Percentiles rank a stretch among this genome's conserved stretches.
These are phyloP conservation scores for Sphyrna mokarran DNA, from an alignment of 2,113 vertebrate genomes.

Conservation along the genomic window DNA sequence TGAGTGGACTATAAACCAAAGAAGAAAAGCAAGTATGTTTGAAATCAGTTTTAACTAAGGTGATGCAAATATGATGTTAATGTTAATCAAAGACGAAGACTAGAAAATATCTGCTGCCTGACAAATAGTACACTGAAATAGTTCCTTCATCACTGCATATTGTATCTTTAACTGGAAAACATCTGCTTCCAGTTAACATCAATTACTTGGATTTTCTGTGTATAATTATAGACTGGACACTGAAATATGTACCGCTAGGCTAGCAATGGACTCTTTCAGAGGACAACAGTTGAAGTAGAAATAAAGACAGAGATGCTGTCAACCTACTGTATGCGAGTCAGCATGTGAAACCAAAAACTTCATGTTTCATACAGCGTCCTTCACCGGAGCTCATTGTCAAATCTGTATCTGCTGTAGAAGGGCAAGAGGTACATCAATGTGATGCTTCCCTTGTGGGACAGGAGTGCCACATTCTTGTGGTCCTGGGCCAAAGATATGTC, in stretches of 20 bases:
- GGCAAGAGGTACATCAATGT: neutral
- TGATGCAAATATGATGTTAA: neutral
- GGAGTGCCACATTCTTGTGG: neutral
- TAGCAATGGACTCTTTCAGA: neutral
- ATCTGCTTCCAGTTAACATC: slow-evolving; percentile 12
- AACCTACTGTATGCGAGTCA: neutral
- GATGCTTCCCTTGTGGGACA: neutral
- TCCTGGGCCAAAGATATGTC: neutral
- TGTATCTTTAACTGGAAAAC: neutral
- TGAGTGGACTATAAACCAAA: neutral
- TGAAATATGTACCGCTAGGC: neutral
- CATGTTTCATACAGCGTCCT: neutral
- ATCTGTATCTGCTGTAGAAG: neutral
- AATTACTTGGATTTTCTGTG: neutral
- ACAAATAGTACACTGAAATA: neutral
- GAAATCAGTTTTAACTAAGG: neutral
- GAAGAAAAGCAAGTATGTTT: neutral
- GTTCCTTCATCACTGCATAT: neutral
- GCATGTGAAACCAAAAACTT: neutral
- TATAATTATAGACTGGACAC: slow-evolving; percentile 15
- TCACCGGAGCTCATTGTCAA: neutral
- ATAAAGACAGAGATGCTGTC: neutral
- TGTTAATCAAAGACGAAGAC: neutral
- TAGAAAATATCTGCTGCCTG: neutral
- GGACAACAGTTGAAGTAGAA: neutral